Evolutionary conservation across 2,888 invertebrate species (phyloP).

Genomic region (Drosophila mimica): DNA sequence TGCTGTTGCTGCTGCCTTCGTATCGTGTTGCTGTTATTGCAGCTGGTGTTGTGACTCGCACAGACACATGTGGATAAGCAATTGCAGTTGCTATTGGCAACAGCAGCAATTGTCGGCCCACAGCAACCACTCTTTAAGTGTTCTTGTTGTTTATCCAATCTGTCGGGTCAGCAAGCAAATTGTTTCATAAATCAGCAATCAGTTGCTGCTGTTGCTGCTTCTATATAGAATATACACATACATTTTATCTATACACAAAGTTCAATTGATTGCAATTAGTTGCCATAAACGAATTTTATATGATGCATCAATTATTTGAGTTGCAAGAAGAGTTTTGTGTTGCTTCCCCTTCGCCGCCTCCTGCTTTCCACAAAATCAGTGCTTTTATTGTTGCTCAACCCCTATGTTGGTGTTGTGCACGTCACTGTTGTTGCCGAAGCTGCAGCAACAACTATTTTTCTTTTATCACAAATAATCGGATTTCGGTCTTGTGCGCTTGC

Average conservation of each 20-base stretch:
- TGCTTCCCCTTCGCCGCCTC: not conserved
- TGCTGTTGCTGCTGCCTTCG: slow-evolving; percentile 13
- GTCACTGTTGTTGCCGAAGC: slow-evolving; percentile 4
- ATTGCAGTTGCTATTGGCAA: slow-evolving; percentile 12
- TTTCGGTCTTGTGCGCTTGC: slow-evolving; percentile 43
- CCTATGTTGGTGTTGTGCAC: slow-evolving; percentile 19
- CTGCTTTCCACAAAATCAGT: not conserved
- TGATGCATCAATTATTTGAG: slow-evolving; percentile 45
- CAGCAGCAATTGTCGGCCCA: slow-evolving; percentile 1
- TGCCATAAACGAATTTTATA: slow-evolving; percentile 60
- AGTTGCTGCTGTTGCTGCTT: slow-evolving; percentile 9
- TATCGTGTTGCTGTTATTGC: slow-evolving; percentile 19
- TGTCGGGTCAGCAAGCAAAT: slow-evolving; percentile 28
- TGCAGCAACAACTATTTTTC: slow-evolving; percentile 20
- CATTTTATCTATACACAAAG: slow-evolving; percentile 19
- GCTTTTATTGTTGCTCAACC: not conserved
- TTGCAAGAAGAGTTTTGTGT: slow-evolving; percentile 13
- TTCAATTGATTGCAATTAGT: slow-evolving; percentile 72
- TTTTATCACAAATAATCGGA: slow-evolving; percentile 65
- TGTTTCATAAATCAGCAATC: slow-evolving; percentile 38
- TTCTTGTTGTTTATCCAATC: slow-evolving; percentile 9
- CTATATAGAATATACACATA: not conserved
- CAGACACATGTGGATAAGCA: not conserved
- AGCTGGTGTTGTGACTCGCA: slow-evolving; percentile 1
- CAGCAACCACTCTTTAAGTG: slow-evolving; percentile 14